These are phyloP conservation scores for Trimorus sp. DNA, from an alignment of 2,888 invertebrate genomes.

Conservation along the genomic window DNA sequence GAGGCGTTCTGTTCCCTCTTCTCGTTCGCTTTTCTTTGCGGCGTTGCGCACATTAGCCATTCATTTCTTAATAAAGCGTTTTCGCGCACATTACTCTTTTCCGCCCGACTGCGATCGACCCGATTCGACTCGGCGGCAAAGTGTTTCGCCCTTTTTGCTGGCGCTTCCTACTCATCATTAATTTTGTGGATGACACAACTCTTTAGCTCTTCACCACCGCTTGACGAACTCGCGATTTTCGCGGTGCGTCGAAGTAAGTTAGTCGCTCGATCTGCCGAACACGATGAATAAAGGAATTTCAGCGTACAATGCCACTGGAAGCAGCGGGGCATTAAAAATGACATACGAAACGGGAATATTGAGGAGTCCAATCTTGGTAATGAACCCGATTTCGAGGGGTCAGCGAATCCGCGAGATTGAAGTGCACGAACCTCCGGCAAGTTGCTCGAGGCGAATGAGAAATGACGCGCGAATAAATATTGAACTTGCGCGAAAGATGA, in stretches of 20 bases:
- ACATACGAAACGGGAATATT: conserved; percentile 9
- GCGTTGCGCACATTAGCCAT: conserved; percentile 36
- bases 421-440: conserved; percentile 17
- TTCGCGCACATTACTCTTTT: conserved; percentile 46
- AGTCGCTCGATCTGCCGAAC: no score
- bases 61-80: conserved; percentile 51
- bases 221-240: no score
- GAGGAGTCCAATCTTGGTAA: conserved; percentile 28
- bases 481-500: conserved; percentile 41
- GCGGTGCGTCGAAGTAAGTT: no score
- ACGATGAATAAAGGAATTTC: no score
- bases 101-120: conserved; percentile 21
- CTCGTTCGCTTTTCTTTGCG: conserved; percentile 29
- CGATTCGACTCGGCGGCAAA: conserved; percentile 37
- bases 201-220: no score
- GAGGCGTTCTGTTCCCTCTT: conserved; percentile 13
- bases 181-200: conserved; percentile 18
- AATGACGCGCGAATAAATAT: conserved; percentile 48
- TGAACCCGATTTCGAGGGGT: conserved; percentile 21
- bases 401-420: conserved; percentile 22
- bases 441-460: conserved; percentile 38
- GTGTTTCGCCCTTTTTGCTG: conserved; percentile 32
- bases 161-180: conserved; percentile 33
- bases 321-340: no score
- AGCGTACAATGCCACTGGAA: no score